Percentiles rank a stretch among this genome's conserved stretches.
Conservation (phyloP, 2,113 vertebrate genomes). For the Hypocryptadius cinnamomeus region DNA sequence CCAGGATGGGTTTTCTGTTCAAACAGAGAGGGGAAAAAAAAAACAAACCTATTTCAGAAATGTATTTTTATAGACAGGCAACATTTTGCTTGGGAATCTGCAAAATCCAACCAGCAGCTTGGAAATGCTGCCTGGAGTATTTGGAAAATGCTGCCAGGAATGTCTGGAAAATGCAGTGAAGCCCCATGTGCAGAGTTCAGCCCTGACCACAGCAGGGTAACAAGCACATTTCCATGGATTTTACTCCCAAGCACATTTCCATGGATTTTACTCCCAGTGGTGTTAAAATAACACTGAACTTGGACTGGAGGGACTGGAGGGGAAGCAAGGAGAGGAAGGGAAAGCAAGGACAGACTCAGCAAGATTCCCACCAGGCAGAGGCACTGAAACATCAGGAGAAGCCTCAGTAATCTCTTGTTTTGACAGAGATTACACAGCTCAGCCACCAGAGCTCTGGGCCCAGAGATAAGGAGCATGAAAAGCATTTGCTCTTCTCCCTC, state of each 20-base stretch:
- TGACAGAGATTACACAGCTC: not conserved
- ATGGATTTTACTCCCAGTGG: rapidly evolving
- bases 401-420: not conserved
- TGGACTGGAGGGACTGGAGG: not conserved
- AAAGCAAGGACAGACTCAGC: not conserved
- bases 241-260: not conserved
- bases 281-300: not conserved
- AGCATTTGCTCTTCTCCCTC: not conserved
- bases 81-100: not conserved
- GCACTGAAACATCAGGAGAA: not conserved
- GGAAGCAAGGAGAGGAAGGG: not conserved
- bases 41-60: not conserved
- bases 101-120: not conserved
- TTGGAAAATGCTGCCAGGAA: not conserved
- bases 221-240: rapidly evolving
- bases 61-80: not conserved
- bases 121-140: not conserved
- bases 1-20: not conserved
- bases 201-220: not conserved
- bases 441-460: not conserved
- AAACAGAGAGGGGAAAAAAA: rapidly evolving
- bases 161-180: not conserved
- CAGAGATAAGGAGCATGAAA: not conserved
- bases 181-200: rapidly evolving
- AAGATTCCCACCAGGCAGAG: not conserved